A percentile compares a stretch with the other conserved stretches of the same genome.
Evolutionary conservation across 1,140 invertebrate species (phyloP).

Genomic region (Achatina immaculata): DNA sequence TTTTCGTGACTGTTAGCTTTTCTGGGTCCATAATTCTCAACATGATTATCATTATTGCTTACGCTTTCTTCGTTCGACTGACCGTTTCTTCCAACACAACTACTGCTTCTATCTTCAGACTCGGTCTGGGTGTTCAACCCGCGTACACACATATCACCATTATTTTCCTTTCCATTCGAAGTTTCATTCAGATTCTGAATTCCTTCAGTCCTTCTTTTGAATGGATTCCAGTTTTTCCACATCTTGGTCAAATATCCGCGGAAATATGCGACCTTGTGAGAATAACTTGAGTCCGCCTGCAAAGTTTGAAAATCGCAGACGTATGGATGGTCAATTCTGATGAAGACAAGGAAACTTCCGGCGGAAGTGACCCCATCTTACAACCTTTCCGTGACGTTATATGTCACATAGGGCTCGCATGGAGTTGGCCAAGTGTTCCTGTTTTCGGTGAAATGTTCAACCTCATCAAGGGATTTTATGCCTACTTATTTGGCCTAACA

Average conservation of each 20-base stretch:
- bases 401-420: too few relatives aligned
- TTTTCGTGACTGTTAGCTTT: background rate
- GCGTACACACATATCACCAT: background rate
- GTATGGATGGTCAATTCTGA: background rate
- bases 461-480: too few relatives aligned
- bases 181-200: background rate
- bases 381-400: too few relatives aligned
- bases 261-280: background rate
- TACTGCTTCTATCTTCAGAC: background rate
- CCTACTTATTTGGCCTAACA: too few relatives aligned
- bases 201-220: constrained; percentile 12
- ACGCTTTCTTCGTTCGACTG: background rate
- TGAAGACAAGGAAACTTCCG: constrained; percentile 7
- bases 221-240: constrained; percentile 26
- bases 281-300: background rate
- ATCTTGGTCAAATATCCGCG: background rate
- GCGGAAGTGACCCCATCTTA: constrained; percentile 3
- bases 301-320: constrained; percentile 21
- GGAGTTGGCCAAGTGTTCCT: too few relatives aligned
- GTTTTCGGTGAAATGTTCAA: too few relatives aligned
- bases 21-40: background rate
- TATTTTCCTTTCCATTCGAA: constrained; percentile 15
- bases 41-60: background rate
- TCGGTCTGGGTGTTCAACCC: background rate
- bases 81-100: background rate